A percentile compares a stretch with the other conserved stretches of the same genome.
phyloP scores from a whole-genome alignment of 1,140 invertebrate species.

The Ylistrum balloti region DNA sequence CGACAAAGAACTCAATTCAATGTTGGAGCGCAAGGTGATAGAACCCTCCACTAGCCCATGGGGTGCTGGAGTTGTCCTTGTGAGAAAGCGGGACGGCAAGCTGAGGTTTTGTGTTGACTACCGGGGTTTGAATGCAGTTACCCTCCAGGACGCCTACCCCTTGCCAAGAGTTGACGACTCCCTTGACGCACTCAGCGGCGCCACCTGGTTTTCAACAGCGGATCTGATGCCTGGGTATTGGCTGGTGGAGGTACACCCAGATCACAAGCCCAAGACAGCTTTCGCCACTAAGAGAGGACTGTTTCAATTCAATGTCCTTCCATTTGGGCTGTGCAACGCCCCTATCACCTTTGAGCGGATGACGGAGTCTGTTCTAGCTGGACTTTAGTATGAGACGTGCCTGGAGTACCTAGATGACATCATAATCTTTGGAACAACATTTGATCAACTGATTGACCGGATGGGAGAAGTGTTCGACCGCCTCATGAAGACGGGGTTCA shows the following conservation, averaged over 20 bases:
- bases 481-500: not conserved
- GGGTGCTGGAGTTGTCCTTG: constrained; percentile 83
- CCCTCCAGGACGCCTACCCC: constrained; percentile 49
- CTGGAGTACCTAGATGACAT: too few species aligned
- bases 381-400: too few species aligned
- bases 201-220: constrained; percentile 39
- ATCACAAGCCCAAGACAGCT: constrained; percentile 43
- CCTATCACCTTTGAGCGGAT: constrained; percentile 51
- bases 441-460: constrained; percentile 46
- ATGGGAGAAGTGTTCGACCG: constrained; percentile 46
- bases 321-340: too few species aligned
- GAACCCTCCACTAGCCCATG: constrained; percentile 80
- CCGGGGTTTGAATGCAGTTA: constrained; percentile 66
- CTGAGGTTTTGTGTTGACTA: constrained; percentile 84
- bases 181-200: constrained; percentile 38
- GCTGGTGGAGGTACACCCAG: constrained; percentile 35
- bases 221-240: constrained; percentile 46
- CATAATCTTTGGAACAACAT: constrained; percentile 49
- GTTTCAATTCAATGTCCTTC: constrained; percentile 57
- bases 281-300: constrained; percentile 48
- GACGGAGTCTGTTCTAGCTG: too few species aligned
- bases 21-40: constrained; percentile 65
- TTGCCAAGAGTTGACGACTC: constrained; percentile 48
- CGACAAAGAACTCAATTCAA: too few species aligned
- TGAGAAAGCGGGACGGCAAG: constrained; percentile 82